Base-by-base conservation (phyloP, 2,113 vertebrate species). In the Dendrocopos noguchii region DNA sequence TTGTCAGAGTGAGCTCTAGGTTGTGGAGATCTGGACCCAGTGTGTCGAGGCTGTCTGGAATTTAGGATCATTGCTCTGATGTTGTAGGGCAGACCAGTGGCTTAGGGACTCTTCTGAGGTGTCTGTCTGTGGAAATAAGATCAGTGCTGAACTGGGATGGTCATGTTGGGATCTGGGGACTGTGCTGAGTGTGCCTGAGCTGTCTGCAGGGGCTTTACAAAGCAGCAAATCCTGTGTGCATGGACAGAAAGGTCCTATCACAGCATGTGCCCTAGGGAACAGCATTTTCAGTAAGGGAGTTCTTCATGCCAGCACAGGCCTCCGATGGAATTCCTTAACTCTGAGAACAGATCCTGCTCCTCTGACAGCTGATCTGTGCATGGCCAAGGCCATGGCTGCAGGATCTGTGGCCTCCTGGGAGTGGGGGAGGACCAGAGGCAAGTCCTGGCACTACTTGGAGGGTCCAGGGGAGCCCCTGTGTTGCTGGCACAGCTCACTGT, bases 361-460 rank as follows among this genome's bases (percentile, higher is more conserved):
- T 31, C 18, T 81, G 73, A 3, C 7, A 73, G 73, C 3, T 6
- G 65, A 75, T 47, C 66, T 2, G 6, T 12, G 57, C 1, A 0
- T 33, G 52, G 29, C 42, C 28, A 46, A 63, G 17, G n/a, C 15
- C 22, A 19, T 15, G n/a, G 15, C 28, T 53, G 44, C 2, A 4
- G 31, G 59, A 31, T 39, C 15, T 42, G 22, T 15, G 21, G 24
- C 50, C 8, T 11, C 4, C 33, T 0, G 1, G 33, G 64, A 39
- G 16, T 12, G 56, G 22, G 33, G 20, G 18, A 15, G 8, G 46
- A 39, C 5, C 39, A 22, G 34, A 28, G 1, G 22, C 10, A 11
- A 67, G 33, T 68, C 36, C 56, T 31, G 22, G 64, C 28, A 9
- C 16, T 0, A 3, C 61, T 61, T 0, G 0, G 8, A 1, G 6